Conservation (phyloP, 2,113 vertebrate genomes). For the Menidia beryllina region DNA sequence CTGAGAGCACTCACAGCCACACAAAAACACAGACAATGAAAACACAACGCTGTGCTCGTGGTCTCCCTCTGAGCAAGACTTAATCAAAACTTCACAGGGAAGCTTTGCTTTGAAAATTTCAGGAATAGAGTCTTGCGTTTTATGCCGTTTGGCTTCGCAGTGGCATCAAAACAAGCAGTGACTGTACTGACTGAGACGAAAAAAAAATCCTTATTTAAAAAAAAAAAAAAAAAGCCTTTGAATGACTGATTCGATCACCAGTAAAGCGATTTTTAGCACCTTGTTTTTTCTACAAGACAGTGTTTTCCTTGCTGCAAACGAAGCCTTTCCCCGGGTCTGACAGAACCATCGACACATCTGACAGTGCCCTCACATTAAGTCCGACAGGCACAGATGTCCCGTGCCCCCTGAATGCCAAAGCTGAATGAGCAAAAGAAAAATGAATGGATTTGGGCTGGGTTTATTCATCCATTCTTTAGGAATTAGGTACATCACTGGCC, state of each 20-base stretch:
- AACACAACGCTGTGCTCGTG: slow-evolving; percentile 6
- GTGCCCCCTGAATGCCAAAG: not conserved
- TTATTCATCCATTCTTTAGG: not conserved
- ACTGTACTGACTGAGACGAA: not conserved
- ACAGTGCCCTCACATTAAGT: not conserved
- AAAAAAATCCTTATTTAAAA: too few relatives aligned
- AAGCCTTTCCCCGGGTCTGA: not conserved
- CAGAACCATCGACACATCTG: not conserved
- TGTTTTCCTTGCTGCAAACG: not conserved
- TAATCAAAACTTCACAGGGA: not conserved
- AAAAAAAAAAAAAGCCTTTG: too few relatives aligned
- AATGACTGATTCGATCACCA: too few relatives aligned
- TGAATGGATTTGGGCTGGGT: not conserved
- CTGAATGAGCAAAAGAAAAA: slow-evolving; percentile 12
- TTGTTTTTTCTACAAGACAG: not conserved
- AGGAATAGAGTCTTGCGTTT: not conserved
- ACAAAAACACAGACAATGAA: slow-evolving; percentile 34
- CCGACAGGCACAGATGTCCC: not conserved
- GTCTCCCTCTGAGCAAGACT: not conserved
- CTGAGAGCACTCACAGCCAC: slow-evolving; percentile 24
- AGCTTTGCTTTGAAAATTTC: slow-evolving; percentile 7
- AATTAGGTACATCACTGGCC: not conserved
- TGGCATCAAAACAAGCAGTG: not conserved
- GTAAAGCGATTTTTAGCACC: too few relatives aligned
- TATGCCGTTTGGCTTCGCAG: not conserved